Evolutionary conservation across 2,888 invertebrate species (phyloP).

Genomic region (Aethes cnicana): DNA sequence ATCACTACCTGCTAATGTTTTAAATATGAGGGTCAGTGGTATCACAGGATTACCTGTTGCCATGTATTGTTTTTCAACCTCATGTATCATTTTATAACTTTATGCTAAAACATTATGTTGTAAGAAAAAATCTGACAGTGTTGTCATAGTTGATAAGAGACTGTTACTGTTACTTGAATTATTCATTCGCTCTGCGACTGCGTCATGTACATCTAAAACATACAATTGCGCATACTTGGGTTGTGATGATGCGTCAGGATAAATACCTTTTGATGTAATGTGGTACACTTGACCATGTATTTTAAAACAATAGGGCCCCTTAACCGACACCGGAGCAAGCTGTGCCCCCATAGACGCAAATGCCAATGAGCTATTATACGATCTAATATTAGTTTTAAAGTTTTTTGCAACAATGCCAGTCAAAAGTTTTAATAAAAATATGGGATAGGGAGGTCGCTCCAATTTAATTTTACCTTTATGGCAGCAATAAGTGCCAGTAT

Average conservation of each 20-base stretch:
- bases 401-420: background rate
- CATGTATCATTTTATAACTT: conserved; percentile 3
- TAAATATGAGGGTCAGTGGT: conserved; percentile 2
- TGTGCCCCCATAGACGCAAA: conserved; percentile 6
- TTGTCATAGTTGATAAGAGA: background rate
- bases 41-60: conserved; percentile 1
- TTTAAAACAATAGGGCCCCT: conserved; percentile 2
- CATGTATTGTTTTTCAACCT: conserved; percentile 1
- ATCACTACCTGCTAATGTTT: conserved; percentile 7
- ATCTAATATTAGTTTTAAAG: conserved; percentile 3
- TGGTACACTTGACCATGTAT: conserved; percentile 3
- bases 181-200: background rate
- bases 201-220: background rate
- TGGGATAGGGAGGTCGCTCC: conserved; percentile 3
- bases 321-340: background rate
- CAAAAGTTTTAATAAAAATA: background rate
- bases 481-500: background rate
- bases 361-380: conserved; percentile 6
- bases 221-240: background rate
- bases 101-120: conserved; percentile 2
- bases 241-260: conserved; percentile 1
- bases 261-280: background rate
- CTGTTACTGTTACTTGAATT: conserved; percentile 2
- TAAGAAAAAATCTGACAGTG: conserved; percentile 1
- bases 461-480: background rate